Percentiles rank a stretch among this genome's conserved stretches.
phyloP scores from a whole-genome alignment of 1,140 invertebrate genomes.

The Drosophila tani region DNA sequence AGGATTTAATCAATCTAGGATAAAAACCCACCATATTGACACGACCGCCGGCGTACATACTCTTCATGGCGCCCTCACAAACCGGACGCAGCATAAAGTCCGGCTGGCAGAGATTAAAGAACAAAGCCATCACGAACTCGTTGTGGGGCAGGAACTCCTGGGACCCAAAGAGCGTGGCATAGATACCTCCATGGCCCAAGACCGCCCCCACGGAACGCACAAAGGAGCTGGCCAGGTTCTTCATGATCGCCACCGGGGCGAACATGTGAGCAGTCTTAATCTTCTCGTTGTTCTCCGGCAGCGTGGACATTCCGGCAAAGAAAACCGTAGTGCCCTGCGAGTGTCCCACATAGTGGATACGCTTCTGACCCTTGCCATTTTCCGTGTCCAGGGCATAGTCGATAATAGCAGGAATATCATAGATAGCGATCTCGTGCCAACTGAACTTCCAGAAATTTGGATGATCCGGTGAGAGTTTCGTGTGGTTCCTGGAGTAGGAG shows the following conservation, averaged over 20 bases:
- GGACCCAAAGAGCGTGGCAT: slow-evolving; percentile 84
- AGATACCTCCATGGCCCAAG: slow-evolving; percentile 64
- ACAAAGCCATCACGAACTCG: slow-evolving; percentile 48
- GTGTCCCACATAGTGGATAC: slow-evolving; percentile 89
- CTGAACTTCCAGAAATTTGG: slow-evolving; percentile 87
- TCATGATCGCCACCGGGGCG: slow-evolving; percentile 87
- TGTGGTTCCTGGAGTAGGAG: slow-evolving; percentile 86
- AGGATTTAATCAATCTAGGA: background rate
- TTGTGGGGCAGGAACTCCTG: slow-evolving; percentile 74
- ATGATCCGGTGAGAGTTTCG: slow-evolving; percentile 84
- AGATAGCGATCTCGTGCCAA: slow-evolving; percentile 89
- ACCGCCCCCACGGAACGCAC: slow-evolving; percentile 68
- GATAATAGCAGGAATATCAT: slow-evolving; percentile 89
- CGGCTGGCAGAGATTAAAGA: slow-evolving; percentile 85
- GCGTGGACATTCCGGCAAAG: slow-evolving; percentile 85
- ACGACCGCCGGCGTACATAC: slow-evolving; percentile 23
- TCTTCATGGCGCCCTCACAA: slow-evolving; percentile 16
- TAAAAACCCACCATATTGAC: slow-evolving; percentile 52
- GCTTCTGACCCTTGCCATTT: slow-evolving; percentile 86
- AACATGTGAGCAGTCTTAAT: slow-evolving; percentile 86
- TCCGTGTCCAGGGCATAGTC: slow-evolving; percentile 87
- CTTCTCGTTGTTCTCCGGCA: slow-evolving; percentile 87
- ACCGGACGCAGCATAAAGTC: slow-evolving; percentile 58
- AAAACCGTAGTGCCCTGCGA: slow-evolving; percentile 87
- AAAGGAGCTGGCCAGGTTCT: slow-evolving; percentile 67